Conservation (phyloP, 2,113 vertebrate genomes). For the Lamprotornis superbus region DNA sequence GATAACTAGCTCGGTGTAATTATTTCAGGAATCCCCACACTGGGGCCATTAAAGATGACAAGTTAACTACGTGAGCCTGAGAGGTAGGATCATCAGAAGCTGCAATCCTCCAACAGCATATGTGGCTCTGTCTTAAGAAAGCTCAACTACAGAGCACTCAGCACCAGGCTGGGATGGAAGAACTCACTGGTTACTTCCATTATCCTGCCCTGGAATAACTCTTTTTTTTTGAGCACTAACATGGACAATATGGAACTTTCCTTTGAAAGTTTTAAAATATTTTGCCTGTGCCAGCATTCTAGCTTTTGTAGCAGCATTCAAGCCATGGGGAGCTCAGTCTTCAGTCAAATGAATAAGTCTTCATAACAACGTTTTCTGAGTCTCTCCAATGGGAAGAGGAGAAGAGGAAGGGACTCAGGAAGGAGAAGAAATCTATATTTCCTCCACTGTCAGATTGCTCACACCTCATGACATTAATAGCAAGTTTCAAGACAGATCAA, state of each 20-base stretch:
- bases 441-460: neutral
- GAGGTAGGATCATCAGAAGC: neutral
- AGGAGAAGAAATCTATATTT: neutral
- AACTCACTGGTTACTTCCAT: neutral
- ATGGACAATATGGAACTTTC: neutral
- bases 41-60: neutral
- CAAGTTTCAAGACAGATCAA: neutral
- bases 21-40: conserved; percentile 27
- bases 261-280: neutral
- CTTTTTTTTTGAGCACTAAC: neutral
- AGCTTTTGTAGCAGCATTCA: neutral
- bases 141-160: neutral
- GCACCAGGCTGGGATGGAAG: neutral
- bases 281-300: neutral
- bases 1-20: neutral
- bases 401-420: neutral
- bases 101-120: neutral
- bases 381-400: neutral
- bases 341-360: neutral
- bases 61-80: neutral
- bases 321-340: neutral
- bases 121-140: neutral
- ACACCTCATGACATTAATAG: neutral
- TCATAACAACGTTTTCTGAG: neutral
- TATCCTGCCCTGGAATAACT: neutral